Evolutionary conservation across 2,888 invertebrate genomes (phyloP).

Genomic region (Podabrus alpinus): DNA sequence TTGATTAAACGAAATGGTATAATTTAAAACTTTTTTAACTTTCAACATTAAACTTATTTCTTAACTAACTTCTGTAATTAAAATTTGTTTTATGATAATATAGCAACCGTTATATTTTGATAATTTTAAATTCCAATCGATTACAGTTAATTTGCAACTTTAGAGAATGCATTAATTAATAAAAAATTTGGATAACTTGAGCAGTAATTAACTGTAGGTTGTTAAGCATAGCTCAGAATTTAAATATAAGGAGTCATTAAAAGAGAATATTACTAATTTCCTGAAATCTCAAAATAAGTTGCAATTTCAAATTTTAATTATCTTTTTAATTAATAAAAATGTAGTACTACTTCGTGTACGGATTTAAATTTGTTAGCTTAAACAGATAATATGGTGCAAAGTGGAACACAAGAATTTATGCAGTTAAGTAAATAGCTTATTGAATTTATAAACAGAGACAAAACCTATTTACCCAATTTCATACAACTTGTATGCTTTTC

Average conservation of each 20-base stretch:
- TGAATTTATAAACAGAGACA: not conserved
- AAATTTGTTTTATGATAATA: not conserved
- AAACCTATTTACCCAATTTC: not conserved
- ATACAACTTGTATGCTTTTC: not conserved
- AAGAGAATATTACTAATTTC: not conserved
- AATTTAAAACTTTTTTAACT: no score
- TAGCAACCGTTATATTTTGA: not conserved
- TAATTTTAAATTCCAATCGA: not conserved
- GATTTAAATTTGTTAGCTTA: not conserved
- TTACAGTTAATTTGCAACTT: not conserved
- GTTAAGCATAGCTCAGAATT: not conserved
- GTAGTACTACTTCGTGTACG: not conserved
- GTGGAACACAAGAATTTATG: not conserved
- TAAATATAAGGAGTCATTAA: not conserved
- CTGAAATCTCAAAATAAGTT: not conserved
- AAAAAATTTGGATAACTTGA: not conserved
- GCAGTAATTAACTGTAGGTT: not conserved
- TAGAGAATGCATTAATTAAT: not conserved
- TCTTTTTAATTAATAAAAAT: not conserved
- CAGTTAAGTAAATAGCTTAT: not conserved
- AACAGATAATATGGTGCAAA: not conserved
- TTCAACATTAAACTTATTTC: no score
- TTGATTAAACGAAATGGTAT: no score
- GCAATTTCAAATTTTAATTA: not conserved
- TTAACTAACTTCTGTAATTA: not conserved